These are phyloP conservation scores for Drosophila sulfurigaster DNA, from an alignment of 1,140 invertebrate genomes.

Conservation along the genomic window DNA sequence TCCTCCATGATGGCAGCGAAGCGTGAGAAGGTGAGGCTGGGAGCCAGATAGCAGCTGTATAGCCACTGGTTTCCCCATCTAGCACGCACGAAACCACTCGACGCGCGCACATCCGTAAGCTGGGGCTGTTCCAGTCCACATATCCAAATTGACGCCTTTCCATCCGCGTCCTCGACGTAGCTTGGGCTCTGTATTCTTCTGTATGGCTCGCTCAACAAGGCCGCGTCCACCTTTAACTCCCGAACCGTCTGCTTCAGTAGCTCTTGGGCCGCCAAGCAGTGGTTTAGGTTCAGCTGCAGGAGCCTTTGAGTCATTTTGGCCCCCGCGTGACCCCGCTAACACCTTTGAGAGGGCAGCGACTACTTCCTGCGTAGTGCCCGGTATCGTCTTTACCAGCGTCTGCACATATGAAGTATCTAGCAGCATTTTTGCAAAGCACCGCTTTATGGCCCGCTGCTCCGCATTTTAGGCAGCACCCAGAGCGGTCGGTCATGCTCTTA, in stretches of 20 bases:
- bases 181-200: background rate
- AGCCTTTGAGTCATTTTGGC: background rate
- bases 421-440: too few species aligned
- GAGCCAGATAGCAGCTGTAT: background rate
- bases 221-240: too few species aligned
- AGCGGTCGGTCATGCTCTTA: too few species aligned
- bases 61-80: too few species aligned
- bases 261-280: too few species aligned
- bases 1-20: background rate
- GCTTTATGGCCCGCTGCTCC: too few species aligned
- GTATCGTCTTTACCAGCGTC: background rate
- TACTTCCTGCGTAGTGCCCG: background rate
- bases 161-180: background rate
- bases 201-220: too few species aligned
- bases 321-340: background rate
- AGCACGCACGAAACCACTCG: too few species aligned
- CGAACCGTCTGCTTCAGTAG: too few species aligned
- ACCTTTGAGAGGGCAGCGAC: background rate
- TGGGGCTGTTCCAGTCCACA: background rate
- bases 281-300: background rate
- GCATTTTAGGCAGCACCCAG: too few species aligned
- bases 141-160: background rate
- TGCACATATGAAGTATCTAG: too few species aligned
- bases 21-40: background rate
- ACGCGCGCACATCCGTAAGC: too few species aligned